Percentiles rank a stretch among this genome's conserved stretches.
Conservation (phyloP, 1,140 invertebrate genomes). For the Phthorimaea operculella region DNA sequence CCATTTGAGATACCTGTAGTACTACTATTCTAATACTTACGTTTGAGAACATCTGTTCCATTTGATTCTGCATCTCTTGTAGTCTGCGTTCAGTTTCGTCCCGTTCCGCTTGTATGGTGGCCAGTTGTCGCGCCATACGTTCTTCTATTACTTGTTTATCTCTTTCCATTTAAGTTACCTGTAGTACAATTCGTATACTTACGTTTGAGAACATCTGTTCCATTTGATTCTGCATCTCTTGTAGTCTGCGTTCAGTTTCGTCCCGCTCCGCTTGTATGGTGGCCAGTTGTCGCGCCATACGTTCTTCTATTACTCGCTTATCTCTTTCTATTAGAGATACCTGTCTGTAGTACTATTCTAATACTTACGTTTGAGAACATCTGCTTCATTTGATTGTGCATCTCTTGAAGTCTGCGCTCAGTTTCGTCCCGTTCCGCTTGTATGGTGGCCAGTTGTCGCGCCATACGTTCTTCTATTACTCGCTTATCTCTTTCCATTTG, state of each 20-base stretch:
- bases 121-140: constrained; percentile 23
- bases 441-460: constrained; percentile 25
- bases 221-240: constrained; percentile 16
- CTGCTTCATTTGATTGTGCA: constrained; percentile 24
- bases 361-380: too few relatives aligned
- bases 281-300: constrained; percentile 22
- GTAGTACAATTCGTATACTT: too few relatives aligned
- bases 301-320: constrained; percentile 22
- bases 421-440: constrained; percentile 32
- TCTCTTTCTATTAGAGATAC: constrained; percentile 30
- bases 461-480: constrained; percentile 22
- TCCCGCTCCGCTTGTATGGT: constrained; percentile 34
- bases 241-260: constrained; percentile 27
- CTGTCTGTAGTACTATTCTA: too few relatives aligned
- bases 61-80: constrained; percentile 13
- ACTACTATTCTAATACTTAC: too few relatives aligned
- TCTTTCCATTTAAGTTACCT: constrained; percentile 18
- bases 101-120: constrained; percentile 35
- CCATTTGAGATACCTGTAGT: constrained; percentile 7
- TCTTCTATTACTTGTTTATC: constrained; percentile 26
- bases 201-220: constrained; percentile 7
- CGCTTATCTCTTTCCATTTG: constrained; percentile 28
- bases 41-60: constrained; percentile 10
- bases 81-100: constrained; percentile 27
- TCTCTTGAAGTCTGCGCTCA: constrained; percentile 20